These are phyloP conservation scores for Phanerotoma sp. DNA, from an alignment of 2,888 invertebrate species.

Conservation along the genomic window DNA sequence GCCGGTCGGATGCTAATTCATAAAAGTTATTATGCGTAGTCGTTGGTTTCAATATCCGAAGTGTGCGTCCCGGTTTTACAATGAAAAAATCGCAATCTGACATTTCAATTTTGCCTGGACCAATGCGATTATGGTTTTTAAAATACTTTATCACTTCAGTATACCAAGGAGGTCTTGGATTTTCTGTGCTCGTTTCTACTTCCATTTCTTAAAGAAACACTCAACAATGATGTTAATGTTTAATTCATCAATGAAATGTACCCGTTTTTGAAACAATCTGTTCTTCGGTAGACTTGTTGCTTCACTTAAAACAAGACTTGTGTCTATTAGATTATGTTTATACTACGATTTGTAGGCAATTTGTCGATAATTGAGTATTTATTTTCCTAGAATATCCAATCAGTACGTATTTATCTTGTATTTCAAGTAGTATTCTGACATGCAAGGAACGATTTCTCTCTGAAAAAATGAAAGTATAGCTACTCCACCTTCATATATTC, in stretches of 20 bases:
- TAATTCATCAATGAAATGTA: constrained; percentile 9
- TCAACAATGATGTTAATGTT: not conserved
- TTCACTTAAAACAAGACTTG: no score
- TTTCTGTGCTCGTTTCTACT: constrained; percentile 24
- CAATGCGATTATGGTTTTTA: constrained; percentile 48
- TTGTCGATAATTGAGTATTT: no score
- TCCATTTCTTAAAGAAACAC: constrained; percentile 29
- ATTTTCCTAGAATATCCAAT: no score
- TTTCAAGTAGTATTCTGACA: no score
- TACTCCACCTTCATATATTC: no score
- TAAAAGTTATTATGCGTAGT: constrained; percentile 42
- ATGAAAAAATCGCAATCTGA: constrained; percentile 52
- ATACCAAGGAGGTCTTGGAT: constrained; percentile 41
- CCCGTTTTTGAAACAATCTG: no score
- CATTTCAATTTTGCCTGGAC: constrained; percentile 45
- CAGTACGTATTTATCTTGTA: no score
- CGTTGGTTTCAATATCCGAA: constrained; percentile 45
- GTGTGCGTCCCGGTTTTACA: constrained; percentile 47
- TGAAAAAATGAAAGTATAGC: no score
- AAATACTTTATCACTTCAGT: constrained; percentile 44
- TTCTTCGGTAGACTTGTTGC: no score
- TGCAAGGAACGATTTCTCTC: no score
- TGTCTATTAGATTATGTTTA: no score
- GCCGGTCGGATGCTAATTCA: constrained; percentile 41
- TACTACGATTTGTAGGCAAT: no score